Conservation (phyloP, 2,888 invertebrate genomes). For the Folsomia candida region DNA sequence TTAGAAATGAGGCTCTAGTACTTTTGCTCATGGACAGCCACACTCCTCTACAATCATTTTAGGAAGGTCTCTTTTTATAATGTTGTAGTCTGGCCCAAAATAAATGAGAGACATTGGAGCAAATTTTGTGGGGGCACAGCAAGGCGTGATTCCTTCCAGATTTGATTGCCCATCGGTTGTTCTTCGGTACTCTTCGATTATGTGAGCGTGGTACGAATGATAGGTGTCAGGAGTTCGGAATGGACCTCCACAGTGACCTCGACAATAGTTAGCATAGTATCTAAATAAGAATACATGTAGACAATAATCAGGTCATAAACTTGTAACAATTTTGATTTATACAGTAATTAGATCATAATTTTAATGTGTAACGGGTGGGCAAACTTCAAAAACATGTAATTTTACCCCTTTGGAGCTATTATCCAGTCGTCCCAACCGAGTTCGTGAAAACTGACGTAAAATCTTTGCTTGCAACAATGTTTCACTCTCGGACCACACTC, state of each 20-base stretch:
- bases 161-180: slow-evolving; percentile 59
- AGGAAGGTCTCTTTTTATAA: slow-evolving; percentile 88
- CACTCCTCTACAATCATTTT: slow-evolving; percentile 96
- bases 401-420: slow-evolving; percentile 67
- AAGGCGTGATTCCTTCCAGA: slow-evolving; percentile 77
- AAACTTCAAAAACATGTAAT: background rate
- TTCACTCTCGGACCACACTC: slow-evolving; percentile 72
- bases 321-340: slow-evolving; percentile 29
- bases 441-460: slow-evolving; percentile 87
- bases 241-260: slow-evolving; percentile 77
- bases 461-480: slow-evolving; percentile 83
- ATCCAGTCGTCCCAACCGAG: slow-evolving; percentile 95
- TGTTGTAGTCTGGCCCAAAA: slow-evolving; percentile 83
- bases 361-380: background rate
- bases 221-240: slow-evolving; percentile 77
- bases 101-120: slow-evolving; percentile 89
- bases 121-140: slow-evolving; percentile 88
- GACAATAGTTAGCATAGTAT: slow-evolving; percentile 90
- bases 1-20: background rate
- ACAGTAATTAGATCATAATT: too few relatives aligned
- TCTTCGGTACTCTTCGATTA: slow-evolving; percentile 83
- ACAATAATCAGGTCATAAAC: slow-evolving; percentile 61
- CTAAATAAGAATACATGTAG: too few relatives aligned
- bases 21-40: slow-evolving; percentile 70
- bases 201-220: slow-evolving; percentile 84